phyloP scores from a whole-genome alignment of 2,888 invertebrate species.

The Bruchidius siliquastri region DNA sequence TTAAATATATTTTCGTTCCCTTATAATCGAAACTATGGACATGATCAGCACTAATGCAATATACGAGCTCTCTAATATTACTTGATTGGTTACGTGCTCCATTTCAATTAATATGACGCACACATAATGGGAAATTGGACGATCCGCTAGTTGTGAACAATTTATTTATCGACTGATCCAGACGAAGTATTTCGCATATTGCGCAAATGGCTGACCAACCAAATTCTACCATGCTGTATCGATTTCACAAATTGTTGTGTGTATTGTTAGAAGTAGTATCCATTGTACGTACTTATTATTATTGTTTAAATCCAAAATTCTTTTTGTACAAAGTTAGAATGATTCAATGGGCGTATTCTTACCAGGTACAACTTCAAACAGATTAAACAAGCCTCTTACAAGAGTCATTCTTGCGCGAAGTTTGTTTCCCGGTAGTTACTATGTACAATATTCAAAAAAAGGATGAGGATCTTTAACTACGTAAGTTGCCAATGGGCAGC shows the following conservation, averaged over 20 bases:
- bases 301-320: conserved; percentile 6
- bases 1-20: too few species aligned
- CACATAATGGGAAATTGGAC: not conserved
- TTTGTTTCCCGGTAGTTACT: too few species aligned
- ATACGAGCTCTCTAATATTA: not conserved
- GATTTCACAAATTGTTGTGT: not conserved
- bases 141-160: not conserved
- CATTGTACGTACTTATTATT: too few species aligned
- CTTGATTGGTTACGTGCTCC: not conserved
- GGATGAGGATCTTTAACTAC: too few species aligned
- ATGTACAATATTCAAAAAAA: too few species aligned
- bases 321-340: too few species aligned
- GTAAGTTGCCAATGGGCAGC: too few species aligned
- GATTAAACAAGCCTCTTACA: too few species aligned
- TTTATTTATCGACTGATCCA: not conserved
- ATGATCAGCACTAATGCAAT: not conserved
- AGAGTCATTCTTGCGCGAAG: too few species aligned
- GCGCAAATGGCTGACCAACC: not conserved
- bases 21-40: too few species aligned
- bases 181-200: not conserved
- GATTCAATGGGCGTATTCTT: too few species aligned
- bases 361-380: too few species aligned
- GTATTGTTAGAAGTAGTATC: not conserved
- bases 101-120: not conserved
- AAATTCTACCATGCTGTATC: not conserved